These are phyloP conservation scores for Eciton burchellii DNA, from an alignment of 1,140 invertebrate genomes.

Conservation along the genomic window DNA sequence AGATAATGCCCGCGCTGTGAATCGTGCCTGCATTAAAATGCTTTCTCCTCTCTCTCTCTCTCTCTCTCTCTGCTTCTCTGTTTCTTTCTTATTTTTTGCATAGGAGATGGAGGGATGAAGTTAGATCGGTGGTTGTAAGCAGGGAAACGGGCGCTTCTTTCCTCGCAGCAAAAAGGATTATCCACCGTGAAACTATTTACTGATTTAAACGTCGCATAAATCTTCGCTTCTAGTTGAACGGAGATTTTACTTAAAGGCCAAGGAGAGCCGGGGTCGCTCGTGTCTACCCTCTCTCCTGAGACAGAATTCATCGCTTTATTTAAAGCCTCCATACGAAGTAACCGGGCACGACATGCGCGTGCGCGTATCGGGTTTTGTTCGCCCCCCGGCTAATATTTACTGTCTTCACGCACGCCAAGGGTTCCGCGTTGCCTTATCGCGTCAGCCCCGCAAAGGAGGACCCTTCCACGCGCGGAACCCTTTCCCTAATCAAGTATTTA, in stretches of 20 bases:
- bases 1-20: conserved; percentile 49
- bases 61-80: background rate
- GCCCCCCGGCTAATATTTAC: conserved; percentile 63
- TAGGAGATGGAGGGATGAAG: background rate
- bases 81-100: background rate
- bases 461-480: background rate
- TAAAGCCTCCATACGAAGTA: conserved; percentile 52
- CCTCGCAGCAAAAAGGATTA: conserved; percentile 61
- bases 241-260: conserved; percentile 68
- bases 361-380: conserved; percentile 54
- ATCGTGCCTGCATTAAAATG: conserved; percentile 51
- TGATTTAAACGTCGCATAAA: conserved; percentile 72
- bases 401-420: conserved; percentile 67
- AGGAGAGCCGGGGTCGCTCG: background rate
- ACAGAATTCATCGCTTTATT: conserved; percentile 72
- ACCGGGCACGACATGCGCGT: conserved; percentile 24
- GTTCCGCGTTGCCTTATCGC: conserved; percentile 30
- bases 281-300: background rate
- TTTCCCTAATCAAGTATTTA: conserved; percentile 65
- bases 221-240: conserved; percentile 60
- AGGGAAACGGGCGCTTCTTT: conserved; percentile 37
- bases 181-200: conserved; percentile 69
- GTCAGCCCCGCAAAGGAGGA: conserved; percentile 1
- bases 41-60: background rate
- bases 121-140: conserved; percentile 35